These are phyloP conservation scores for Epizoanthus scotinus DNA, from an alignment of 92 coral and sea anemone species.

Conservation along the genomic window DNA sequence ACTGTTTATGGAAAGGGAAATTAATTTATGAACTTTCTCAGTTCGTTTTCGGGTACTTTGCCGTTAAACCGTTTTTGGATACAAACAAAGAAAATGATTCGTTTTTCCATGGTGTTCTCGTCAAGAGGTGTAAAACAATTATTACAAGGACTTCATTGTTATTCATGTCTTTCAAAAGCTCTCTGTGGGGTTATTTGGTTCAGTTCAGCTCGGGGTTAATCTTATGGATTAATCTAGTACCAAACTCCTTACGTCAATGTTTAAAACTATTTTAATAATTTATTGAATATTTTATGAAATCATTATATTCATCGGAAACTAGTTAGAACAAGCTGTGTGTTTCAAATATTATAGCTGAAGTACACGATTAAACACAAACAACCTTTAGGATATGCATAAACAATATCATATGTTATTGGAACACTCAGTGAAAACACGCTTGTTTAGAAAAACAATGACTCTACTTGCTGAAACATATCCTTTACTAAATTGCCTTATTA, in stretches of 20 bases:
- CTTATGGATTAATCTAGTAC: constrained; percentile 10
- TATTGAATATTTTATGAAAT: too few species aligned
- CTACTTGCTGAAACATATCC: not conserved
- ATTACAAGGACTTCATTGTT: constrained; percentile 21
- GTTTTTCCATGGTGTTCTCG: constrained; percentile 31
- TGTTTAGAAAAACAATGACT: not conserved
- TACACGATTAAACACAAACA: not conserved
- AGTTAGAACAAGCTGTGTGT: too few species aligned
- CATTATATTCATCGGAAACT: too few species aligned
- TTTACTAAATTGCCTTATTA: constrained; percentile 3
- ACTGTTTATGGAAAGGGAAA: too few species aligned
- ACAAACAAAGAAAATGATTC: constrained; percentile 29
- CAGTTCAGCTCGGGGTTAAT: not conserved
- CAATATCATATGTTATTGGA: constrained; percentile 5
- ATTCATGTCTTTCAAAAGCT: not conserved
- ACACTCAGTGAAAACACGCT: not conserved
- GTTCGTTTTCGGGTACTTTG: not conserved
- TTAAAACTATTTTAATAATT: not conserved
- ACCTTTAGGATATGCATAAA: not conserved
- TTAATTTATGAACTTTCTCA: not conserved
- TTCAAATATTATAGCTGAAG: not conserved
- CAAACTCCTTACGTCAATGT: constrained; percentile 5
- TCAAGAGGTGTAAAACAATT: constrained; percentile 1
- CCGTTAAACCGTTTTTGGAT: not conserved
- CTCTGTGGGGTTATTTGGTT: constrained; percentile 35